phyloP scores from a whole-genome alignment of 2,113 vertebrate genomes.

The Oncorhynchus gorbuscha region DNA sequence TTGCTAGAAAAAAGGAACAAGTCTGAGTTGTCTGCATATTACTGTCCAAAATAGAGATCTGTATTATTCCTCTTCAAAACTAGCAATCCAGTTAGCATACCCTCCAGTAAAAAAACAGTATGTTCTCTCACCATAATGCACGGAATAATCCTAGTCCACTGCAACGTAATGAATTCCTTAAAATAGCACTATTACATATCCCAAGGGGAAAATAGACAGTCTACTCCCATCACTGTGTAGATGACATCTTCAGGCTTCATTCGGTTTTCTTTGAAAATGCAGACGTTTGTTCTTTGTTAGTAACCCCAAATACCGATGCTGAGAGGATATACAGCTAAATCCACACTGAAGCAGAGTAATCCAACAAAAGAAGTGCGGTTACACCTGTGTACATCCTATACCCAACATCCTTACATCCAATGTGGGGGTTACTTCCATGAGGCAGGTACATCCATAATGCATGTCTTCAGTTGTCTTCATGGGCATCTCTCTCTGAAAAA shows the following conservation, averaged over 20 bases:
- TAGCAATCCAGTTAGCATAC: constrained; percentile 17
- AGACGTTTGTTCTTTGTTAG: constrained; percentile 40
- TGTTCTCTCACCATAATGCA: constrained; percentile 4
- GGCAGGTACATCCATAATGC: constrained; percentile 45
- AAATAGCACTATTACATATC: constrained; percentile 30
- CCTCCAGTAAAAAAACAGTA: constrained; percentile 6
- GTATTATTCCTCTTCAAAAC: constrained; percentile 59
- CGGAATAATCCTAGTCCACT: background rate
- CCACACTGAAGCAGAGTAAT: constrained; percentile 65
- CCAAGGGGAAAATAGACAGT: background rate
- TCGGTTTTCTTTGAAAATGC: constrained; percentile 33
- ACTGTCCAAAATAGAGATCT: constrained; percentile 12
- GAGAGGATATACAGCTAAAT: constrained; percentile 56
- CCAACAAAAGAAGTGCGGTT: constrained; percentile 54
- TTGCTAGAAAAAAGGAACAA: constrained; percentile 25
- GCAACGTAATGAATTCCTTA: constrained; percentile 49
- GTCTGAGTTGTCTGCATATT: constrained; percentile 28
- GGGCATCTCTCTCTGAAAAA: constrained; percentile 39
- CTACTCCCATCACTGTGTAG: constrained; percentile 15
- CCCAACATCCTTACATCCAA: constrained; percentile 65
- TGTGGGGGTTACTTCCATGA: constrained; percentile 49
- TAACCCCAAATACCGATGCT: constrained; percentile 33
- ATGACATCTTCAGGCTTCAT: constrained; percentile 8
- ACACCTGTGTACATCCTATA: constrained; percentile 53
- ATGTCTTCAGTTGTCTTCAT: constrained; percentile 61